A percentile compares a stretch with the other conserved stretches of the same genome.
Evolutionary conservation across 2,888 invertebrate genomes (phyloP).

Genomic region (Emesis furor): DNA sequence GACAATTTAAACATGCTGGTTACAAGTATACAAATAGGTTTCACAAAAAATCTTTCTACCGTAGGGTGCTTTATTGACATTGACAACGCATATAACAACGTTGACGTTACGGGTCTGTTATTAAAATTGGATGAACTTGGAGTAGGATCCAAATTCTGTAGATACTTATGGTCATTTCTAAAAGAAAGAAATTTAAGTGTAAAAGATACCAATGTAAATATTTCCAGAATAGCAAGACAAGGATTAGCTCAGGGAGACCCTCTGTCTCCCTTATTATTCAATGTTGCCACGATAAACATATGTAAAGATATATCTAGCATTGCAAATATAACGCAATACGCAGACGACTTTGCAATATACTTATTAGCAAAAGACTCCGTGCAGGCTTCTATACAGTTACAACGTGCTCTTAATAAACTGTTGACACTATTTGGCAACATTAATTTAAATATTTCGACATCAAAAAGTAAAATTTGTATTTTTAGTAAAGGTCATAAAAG

Average conservation of each 20-base stretch:
- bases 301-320: neutral
- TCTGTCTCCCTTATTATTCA: neutral
- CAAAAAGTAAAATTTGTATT: neutral
- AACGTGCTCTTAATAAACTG: neutral
- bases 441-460: neutral
- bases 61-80: conserved; percentile 22
- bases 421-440: neutral
- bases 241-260: neutral
- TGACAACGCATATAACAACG: conserved; percentile 21
- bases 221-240: too few species aligned
- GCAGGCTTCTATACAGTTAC: neutral
- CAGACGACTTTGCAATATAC: neutral
- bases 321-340: neutral
- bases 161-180: too few species aligned
- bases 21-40: neutral
- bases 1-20: too few species aligned
- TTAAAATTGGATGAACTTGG: neutral
- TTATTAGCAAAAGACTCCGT: neutral
- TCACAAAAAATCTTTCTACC: conserved; percentile 6
- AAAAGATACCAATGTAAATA: too few species aligned
- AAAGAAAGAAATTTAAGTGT: too few species aligned
- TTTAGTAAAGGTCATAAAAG: neutral
- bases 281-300: neutral
- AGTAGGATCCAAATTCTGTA: conserved; percentile 14
- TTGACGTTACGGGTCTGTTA: neutral